Conservation (phyloP, 2,888 invertebrate species). For the Zhuqinia jingwanae region DNA sequence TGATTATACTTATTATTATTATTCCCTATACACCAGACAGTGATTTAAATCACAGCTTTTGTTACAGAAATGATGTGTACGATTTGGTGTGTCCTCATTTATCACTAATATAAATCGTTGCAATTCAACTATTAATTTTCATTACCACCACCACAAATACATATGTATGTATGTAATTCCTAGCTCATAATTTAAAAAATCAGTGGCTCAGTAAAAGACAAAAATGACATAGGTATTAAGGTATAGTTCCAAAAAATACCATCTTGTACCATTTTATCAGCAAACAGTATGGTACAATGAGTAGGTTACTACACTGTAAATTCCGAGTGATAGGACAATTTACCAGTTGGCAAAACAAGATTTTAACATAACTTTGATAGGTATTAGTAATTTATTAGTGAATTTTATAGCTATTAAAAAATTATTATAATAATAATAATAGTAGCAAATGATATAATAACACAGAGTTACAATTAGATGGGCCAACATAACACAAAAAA, state of each 20-base stretch:
- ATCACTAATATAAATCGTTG: background rate
- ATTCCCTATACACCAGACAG: too few species aligned
- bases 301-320: background rate
- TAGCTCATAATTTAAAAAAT: too few species aligned
- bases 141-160: too few species aligned
- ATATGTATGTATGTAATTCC: too few species aligned
- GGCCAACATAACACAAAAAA: background rate
- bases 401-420: too few species aligned
- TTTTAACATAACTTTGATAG: background rate
- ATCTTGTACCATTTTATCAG: constrained; percentile 31
- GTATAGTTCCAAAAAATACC: too few species aligned
- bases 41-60: background rate
- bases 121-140: background rate
- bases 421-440: background rate
- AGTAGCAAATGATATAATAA: background rate
- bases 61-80: background rate
- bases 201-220: background rate
- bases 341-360: constrained; percentile 41
- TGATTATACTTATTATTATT: too few species aligned
- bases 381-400: background rate
- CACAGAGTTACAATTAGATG: background rate
- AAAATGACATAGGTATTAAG: constrained; percentile 48
- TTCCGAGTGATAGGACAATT: too few species aligned
- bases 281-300: background rate
- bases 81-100: background rate